phyloP scores from a whole-genome alignment of 2,113 vertebrate genomes.

The Rhegmatorhina hoffmannsi region DNA sequence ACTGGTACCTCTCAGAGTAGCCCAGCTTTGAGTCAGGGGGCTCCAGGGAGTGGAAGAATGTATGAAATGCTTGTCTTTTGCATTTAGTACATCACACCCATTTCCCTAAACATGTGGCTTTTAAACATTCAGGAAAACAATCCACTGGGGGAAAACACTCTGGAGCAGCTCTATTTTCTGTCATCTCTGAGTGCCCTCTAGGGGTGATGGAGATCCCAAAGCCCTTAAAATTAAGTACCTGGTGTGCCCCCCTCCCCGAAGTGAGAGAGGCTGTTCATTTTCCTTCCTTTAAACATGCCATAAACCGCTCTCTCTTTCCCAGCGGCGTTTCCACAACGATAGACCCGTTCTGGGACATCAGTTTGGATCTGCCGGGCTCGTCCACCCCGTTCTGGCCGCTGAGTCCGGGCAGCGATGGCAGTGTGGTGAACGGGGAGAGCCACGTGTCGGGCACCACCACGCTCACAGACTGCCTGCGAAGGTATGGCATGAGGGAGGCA shows the following conservation, averaged over 20 bases:
- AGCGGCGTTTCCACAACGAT: slow-evolving; percentile 98
- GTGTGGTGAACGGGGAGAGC: slow-evolving; percentile 93
- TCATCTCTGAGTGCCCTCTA: slow-evolving; percentile 21
- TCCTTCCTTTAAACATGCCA: neutral
- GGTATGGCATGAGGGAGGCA: slow-evolving; percentile 67
- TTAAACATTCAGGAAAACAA: neutral
- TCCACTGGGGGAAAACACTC: neutral
- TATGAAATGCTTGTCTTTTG: neutral
- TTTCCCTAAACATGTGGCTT: neutral
- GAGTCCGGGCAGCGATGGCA: slow-evolving; percentile 92
- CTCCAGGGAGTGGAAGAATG: neutral
- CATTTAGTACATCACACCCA: neutral
- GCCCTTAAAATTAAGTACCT: neutral
- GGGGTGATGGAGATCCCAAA: neutral
- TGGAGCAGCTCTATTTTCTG: neutral
- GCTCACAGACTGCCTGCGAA: slow-evolving; percentile 96
- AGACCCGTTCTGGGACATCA: slow-evolving; percentile 99
- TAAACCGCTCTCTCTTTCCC: neutral
- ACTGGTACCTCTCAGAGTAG: neutral
- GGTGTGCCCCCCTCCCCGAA: neutral
- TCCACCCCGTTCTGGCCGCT: slow-evolving; percentile 98
- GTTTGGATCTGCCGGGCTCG: slow-evolving; percentile 95
- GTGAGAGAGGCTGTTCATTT: neutral
- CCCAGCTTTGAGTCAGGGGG: neutral
- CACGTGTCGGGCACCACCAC: slow-evolving; percentile 92